phyloP scores from a whole-genome alignment of 2,888 invertebrate species.

The Thera britannica region DNA sequence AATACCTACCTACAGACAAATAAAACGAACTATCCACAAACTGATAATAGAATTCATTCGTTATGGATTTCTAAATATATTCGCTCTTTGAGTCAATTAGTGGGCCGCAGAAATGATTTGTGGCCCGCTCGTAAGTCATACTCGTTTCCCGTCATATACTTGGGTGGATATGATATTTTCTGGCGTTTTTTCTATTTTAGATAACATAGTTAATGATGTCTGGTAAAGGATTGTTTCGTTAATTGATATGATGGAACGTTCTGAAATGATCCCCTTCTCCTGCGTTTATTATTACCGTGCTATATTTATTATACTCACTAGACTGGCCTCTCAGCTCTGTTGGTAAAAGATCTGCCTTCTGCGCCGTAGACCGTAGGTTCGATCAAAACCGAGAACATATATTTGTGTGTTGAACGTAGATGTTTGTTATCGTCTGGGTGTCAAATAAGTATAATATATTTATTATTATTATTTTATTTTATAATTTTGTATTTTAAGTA shows the following conservation, averaged over 20 bases:
- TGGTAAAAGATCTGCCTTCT: no score
- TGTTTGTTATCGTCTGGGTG: no score
- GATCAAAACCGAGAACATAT: no score
- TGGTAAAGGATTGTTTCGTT: conserved; percentile 27
- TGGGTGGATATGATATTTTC: conserved; percentile 45
- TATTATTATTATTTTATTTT: no score
- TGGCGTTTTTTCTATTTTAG: conserved; percentile 45
- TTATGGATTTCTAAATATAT: conserved; percentile 49
- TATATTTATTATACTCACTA: no score
- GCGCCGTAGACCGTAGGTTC: no score
- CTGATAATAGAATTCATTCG: conserved; percentile 31
- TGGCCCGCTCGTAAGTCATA: conserved; percentile 50
- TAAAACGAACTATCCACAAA: conserved; percentile 13
- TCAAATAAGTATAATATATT: no score
- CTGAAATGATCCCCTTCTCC: neutral
- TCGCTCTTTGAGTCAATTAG: conserved; percentile 57
- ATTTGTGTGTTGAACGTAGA: no score
- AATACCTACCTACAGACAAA: neutral
- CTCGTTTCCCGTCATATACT: conserved; percentile 47
- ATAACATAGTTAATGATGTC: conserved; percentile 23
- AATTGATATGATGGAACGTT: conserved; percentile 15
- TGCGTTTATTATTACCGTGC: no score
- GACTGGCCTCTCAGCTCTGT: no score
- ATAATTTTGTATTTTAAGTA: no score
- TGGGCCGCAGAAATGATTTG: conserved; percentile 53